phyloP scores from a whole-genome alignment of 2,888 invertebrate genomes.

The Agriopis leucophaearia region DNA sequence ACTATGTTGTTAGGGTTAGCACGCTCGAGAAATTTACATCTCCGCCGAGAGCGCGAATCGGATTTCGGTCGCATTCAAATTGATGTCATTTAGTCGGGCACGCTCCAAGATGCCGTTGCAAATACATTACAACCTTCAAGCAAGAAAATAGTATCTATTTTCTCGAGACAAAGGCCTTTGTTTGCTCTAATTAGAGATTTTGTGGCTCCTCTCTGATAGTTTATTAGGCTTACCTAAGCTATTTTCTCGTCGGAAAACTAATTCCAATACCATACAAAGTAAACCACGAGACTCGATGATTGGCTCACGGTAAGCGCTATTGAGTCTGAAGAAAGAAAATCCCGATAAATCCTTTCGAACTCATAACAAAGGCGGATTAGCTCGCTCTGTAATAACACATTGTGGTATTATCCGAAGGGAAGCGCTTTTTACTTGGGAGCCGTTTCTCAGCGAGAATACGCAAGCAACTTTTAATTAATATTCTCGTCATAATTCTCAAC shows the following conservation, averaged over 20 bases:
- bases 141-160: constrained; percentile 31
- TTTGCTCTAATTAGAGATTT: constrained; percentile 37
- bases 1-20: constrained; percentile 61
- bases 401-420: constrained; percentile 60
- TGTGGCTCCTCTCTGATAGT: constrained; percentile 22
- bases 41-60: constrained; percentile 61
- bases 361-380: constrained; percentile 76
- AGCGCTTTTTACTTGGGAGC: constrained; percentile 62
- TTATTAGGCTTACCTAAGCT: constrained; percentile 24
- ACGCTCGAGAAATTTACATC: constrained; percentile 69
- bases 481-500: constrained; percentile 49
- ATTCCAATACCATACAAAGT: constrained; percentile 28
- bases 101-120: constrained; percentile 55
- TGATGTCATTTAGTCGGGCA: constrained; percentile 70
- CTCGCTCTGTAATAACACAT: constrained; percentile 71
- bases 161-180: constrained; percentile 33
- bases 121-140: constrained; percentile 44
- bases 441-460: constrained; percentile 52
- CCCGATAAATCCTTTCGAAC: constrained; percentile 68
- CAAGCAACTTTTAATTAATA: constrained; percentile 58
- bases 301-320: constrained; percentile 56
- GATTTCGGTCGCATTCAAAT: constrained; percentile 70
- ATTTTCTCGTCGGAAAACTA: constrained; percentile 33
- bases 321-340: constrained; percentile 62
- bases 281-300: constrained; percentile 45